Conservation (phyloP, 1,140 invertebrate genomes). For the Branchinecta lynchi region DNA sequence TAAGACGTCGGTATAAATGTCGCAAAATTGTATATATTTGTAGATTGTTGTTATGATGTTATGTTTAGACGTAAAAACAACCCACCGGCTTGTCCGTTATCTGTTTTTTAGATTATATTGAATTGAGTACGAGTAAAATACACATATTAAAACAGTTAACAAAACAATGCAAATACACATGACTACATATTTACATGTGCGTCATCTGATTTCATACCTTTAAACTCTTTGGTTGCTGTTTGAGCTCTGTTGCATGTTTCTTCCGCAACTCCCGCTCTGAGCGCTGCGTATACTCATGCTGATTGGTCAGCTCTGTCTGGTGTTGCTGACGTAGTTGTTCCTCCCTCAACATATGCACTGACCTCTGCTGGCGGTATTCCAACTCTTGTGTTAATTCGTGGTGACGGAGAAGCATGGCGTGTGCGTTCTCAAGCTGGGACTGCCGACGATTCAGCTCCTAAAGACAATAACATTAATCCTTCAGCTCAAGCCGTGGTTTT, state of each 20-base stretch:
- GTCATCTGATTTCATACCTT: slow-evolving; percentile 45
- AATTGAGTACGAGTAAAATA: too few relatives aligned
- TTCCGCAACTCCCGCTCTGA: slow-evolving; percentile 84
- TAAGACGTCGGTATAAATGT: too few relatives aligned
- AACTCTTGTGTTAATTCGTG: slow-evolving; percentile 93
- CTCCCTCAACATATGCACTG: slow-evolving; percentile 77
- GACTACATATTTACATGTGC: too few relatives aligned
- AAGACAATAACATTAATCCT: slow-evolving; percentile 19
- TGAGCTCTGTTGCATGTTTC: slow-evolving; percentile 90
- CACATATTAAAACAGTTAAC: too few relatives aligned
- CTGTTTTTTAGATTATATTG: too few relatives aligned
- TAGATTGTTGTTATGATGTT: too few relatives aligned
- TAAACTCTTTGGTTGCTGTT: slow-evolving; percentile 96
- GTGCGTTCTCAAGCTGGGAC: slow-evolving; percentile 83
- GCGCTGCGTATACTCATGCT: slow-evolving; percentile 89
- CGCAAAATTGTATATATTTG: too few relatives aligned
- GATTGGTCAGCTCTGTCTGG: slow-evolving; percentile 82
- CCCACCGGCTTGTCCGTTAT: too few relatives aligned
- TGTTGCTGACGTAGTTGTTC: slow-evolving; percentile 77
- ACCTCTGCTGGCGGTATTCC: slow-evolving; percentile 85
- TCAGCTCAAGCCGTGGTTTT: not conserved
- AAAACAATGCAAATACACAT: too few relatives aligned
- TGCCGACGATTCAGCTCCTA: slow-evolving; percentile 88
- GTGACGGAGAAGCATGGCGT: slow-evolving; percentile 84
- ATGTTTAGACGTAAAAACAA: too few relatives aligned